These are phyloP conservation scores for Sceliomorpha sp. DNA, from an alignment of 2,888 invertebrate genomes.

Conservation along the genomic window DNA sequence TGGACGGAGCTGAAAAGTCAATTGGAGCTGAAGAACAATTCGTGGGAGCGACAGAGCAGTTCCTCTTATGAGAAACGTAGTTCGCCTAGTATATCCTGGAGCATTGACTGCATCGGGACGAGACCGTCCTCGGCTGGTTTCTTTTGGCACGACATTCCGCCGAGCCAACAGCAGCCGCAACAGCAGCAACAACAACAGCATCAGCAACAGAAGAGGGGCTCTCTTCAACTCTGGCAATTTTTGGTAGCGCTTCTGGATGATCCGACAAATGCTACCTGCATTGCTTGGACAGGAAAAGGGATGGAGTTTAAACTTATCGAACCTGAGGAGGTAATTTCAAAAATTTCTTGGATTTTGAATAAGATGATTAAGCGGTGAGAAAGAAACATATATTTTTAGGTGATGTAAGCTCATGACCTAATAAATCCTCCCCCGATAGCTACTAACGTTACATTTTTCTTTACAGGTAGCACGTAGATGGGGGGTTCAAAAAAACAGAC, in stretches of 20 bases:
- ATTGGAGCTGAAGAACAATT: slow-evolving; percentile 63
- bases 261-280: slow-evolving; percentile 88
- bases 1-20: slow-evolving; percentile 73
- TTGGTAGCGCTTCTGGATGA: slow-evolving; percentile 90
- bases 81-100: slow-evolving; percentile 69
- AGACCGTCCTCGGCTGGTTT: slow-evolving; percentile 66
- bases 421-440: too few relatives aligned
- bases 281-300: slow-evolving; percentile 97
- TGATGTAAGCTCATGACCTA: too few relatives aligned
- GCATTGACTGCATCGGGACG: slow-evolving; percentile 65
- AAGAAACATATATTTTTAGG: too few relatives aligned
- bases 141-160: slow-evolving; percentile 70
- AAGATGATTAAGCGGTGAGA: too few relatives aligned
- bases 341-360: too few relatives aligned
- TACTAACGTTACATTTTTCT: background rate
- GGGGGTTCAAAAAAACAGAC: slow-evolving; percentile 98
- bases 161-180: slow-evolving; percentile 28
- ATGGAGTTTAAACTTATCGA: slow-evolving; percentile 98
- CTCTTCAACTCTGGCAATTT: slow-evolving; percentile 97
- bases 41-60: slow-evolving; percentile 71
- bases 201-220: slow-evolving; percentile 87
- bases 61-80: slow-evolving; percentile 66
- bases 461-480: slow-evolving; percentile 93
- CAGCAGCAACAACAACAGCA: slow-evolving; percentile 80
- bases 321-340: slow-evolving; percentile 89